These are phyloP conservation scores for Mythimna ferrago DNA, from an alignment of 2,888 invertebrate species.

Conservation along the genomic window DNA sequence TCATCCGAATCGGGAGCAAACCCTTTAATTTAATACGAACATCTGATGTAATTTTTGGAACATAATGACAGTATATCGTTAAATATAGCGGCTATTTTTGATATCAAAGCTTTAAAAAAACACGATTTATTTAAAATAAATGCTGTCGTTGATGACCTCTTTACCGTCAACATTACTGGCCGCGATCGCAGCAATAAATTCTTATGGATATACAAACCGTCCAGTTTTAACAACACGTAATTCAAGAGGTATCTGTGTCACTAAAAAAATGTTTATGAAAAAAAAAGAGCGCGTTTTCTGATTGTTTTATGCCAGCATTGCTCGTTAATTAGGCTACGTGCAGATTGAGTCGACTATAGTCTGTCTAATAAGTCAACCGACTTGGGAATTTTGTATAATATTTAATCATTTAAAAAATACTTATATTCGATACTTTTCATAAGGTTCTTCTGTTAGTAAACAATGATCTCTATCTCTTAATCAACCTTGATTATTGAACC, in stretches of 20 bases:
- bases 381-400: too few species aligned
- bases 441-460: too few species aligned
- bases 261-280: slow-evolving; percentile 20
- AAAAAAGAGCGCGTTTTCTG: slow-evolving; percentile 38
- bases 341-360: background rate
- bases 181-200: slow-evolving; percentile 82
- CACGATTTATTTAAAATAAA: slow-evolving; percentile 77
- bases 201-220: slow-evolving; percentile 75
- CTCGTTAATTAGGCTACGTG: background rate
- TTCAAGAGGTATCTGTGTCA: slow-evolving; percentile 81
- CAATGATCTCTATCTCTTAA: too few species aligned
- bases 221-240: slow-evolving; percentile 72
- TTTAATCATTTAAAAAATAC: too few species aligned
- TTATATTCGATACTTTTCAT: too few species aligned
- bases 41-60: slow-evolving; percentile 39
- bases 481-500: too few species aligned
- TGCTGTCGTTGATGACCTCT: slow-evolving; percentile 80
- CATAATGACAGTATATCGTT: slow-evolving; percentile 45
- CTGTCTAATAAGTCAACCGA: too few species aligned
- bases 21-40: slow-evolving; percentile 15
- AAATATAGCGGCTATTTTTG: slow-evolving; percentile 68
- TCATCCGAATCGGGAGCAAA: slow-evolving; percentile 28
- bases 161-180: slow-evolving; percentile 80
- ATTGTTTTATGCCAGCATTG: slow-evolving; percentile 30
- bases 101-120: slow-evolving; percentile 68